Evolutionary conservation across 2,888 invertebrate species (phyloP), one percentile per base, ranked within the genome.

Genomic region (Trichacis sp.): DNA sequence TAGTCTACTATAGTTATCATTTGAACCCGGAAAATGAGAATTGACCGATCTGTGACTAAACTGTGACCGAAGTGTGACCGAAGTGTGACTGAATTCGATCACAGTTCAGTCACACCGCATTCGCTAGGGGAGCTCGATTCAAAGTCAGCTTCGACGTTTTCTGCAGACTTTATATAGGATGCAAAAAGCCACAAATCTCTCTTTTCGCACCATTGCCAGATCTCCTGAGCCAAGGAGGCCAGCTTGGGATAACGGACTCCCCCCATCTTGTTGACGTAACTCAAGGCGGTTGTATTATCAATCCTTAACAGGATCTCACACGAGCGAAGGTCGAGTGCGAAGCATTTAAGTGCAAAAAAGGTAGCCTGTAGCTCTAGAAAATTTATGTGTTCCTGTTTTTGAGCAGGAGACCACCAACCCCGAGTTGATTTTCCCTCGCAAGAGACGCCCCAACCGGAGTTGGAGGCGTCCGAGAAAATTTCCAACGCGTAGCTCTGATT

Each of bases 401-500:
- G 48, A n/a, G 4, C 2, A 3, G 1, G 9, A 3, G 20, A 29
- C 57, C 63, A 57, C 33, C 51, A 63, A 12, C 49, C 57, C 33
- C 52, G 45, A 1, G 53, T 30, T 36, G 11, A 36, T 19, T 20
- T 1, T 1, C 24, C 38, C 0, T 51, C 6, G 6, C 45, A 50
- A 45, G 2, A 43, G 24, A 24, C 14, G 1, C 50, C 50, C 50
- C 50, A 57, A 9, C 57, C 50, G 1, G 36, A 42, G 1, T 33
- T 33, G 1, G 64, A 65, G 11, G 70, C 68, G 42, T 69, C 49
- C 19, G 61, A 9, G 29, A 62, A 62, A 19, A 62, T 56, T 29
- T 12, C 51, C 2, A 55, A 14, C 5, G 18, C 14, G 18, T 29
- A 61, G 14, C 0, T 9, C 12, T 45, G 18, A 17, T 8, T 15